A percentile compares a stretch with the other conserved stretches of the same genome.
phyloP scores from a whole-genome alignment of 2,113 vertebrate genomes.

The Ailuropoda melanoleuca region DNA sequence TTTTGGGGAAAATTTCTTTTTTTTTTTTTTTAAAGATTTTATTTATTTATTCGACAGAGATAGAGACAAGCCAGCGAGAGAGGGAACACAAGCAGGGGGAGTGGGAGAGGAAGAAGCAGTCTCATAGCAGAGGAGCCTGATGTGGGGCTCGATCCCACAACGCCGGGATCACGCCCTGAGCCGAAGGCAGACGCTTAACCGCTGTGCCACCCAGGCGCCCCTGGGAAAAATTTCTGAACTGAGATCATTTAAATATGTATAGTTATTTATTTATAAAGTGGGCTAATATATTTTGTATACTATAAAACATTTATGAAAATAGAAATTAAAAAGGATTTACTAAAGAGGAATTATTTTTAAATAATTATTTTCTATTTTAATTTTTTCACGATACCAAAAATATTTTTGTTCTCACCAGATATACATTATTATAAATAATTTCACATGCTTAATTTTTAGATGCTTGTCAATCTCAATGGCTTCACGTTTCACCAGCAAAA shows the following conservation, averaged over 20 bases:
- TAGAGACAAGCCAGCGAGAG: too few relatives aligned
- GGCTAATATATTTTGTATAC: neutral
- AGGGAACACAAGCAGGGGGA: too few relatives aligned
- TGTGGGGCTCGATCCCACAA: too few relatives aligned
- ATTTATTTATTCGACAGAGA: too few relatives aligned
- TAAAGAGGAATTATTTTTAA: conserved; percentile 11
- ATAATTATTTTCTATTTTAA: conserved; percentile 18
- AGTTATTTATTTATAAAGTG: neutral
- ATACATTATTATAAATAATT: neutral
- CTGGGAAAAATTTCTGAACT: neutral
- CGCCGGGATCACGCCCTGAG: too few relatives aligned
- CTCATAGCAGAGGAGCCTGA: too few relatives aligned
- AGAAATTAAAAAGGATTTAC: conserved; percentile 6
- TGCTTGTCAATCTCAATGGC: neutral
- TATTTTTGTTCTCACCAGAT: neutral
- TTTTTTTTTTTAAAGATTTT: too few relatives aligned
- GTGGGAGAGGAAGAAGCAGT: too few relatives aligned
- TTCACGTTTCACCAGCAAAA: neutral
- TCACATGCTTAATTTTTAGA: neutral
- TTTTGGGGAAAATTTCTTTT: neutral
- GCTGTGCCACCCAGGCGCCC: too few relatives aligned
- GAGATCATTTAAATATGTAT: neutral
- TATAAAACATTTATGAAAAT: conserved; percentile 36
- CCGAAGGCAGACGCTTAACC: too few relatives aligned
- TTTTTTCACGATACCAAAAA: conserved; percentile 1